Base-by-base conservation (phyloP, 2,797 vertebrate species). In the Hybognathus amarus region DNA sequence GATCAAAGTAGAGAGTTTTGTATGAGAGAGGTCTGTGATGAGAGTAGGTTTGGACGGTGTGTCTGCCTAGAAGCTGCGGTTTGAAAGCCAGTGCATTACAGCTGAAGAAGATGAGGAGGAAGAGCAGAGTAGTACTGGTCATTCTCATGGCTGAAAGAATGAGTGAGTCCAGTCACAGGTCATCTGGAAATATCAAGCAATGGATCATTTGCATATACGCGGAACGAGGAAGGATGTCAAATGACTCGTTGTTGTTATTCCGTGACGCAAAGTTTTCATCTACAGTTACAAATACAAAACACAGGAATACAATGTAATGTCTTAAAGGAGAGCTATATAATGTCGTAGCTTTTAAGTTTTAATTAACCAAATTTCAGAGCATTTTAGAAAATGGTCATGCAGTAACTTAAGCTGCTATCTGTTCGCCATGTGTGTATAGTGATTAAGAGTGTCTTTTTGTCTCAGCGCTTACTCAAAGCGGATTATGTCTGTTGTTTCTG, bases 1-100 rank as follows among this genome's bases (percentile, higher is more conserved):
- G 95, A 22, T 93, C 92, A 88, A 94, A 94, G 79, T 95, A 96
- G 0, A 91, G 20, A 1, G 94, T 95, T 36, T 92, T 76, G 86
- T 96, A 96, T 87, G 24, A 91, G 86, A 95, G 86, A 18, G 82
- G 40, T 54, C 83, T 84, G 6, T 89, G 83, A 0, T 71, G 2
- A 59, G 89, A 69, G 68, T 4, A 36, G 13, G 74, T 74, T 2
- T 54, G 82, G 1, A 83, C 81, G 17, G 75, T 87, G 2, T 86
- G 85, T 76, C 92, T 88, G 61, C 89, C 83, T 64, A 95, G 90
- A 75, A 94, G 90, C 77, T 93, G 91, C 0, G 91, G 85, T 83
- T 92, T 93, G 18, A 95, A 83, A 30, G 93, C 90, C 56, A 87
- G 82, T 79, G 90, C 93, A 42, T 92, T 88, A 87, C 82, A 90